Evolutionary conservation across 2,888 invertebrate species (phyloP), one percentile per base, ranked within the genome.

Genomic region (Eupelmus urozonus): DNA sequence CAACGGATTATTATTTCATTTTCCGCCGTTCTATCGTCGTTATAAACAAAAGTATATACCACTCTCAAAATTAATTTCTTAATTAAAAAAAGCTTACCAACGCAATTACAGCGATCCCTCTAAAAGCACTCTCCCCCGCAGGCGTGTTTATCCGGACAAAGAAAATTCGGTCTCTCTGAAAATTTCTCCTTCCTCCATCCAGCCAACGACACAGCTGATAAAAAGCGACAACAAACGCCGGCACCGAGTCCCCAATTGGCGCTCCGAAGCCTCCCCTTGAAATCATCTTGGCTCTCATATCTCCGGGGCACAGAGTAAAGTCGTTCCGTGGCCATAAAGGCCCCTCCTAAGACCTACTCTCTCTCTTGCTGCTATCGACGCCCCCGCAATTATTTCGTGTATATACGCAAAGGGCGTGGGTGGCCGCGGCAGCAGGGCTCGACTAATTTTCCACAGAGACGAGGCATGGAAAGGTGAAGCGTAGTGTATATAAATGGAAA

Each of bases 391-490:
- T 88, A 88, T 84, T 84, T 86, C 86, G 88, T 87, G 89, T 89
- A 87, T 87, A n/a, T n/a, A n/a, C n/a, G 87, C 88, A n/a, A 86
- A 88, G 87, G 88, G 88, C 87, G 89, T 88, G 89, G 88, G 83
- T 84, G 82, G 82, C 34, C 5, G 34, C 79, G 80, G n/a, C n/a
- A n/a, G n/a, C n/a, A n/a, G n/a, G n/a, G n/a, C 78, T n/a, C 78
- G 82, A 84, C 85, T 86, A 87, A 87, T 87, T 85, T 60, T 55
- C 55, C 13, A n/a, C 25, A 34, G 7, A 16, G 25, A 25, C 57
- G 29, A 9, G 9, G n/a, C n/a, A n/a, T n/a, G 49, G 57, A 45
- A 49, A 49, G 51, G 7, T 20, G 29, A 45, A 42, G 5, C 13
- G 11, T 11, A n/a, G n/a, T n/a, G n/a, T n/a, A n/a, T n/a, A 4